Evolutionary conservation across 2,888 invertebrate species (phyloP).

Genomic region (Trichopoda pennipes): DNA sequence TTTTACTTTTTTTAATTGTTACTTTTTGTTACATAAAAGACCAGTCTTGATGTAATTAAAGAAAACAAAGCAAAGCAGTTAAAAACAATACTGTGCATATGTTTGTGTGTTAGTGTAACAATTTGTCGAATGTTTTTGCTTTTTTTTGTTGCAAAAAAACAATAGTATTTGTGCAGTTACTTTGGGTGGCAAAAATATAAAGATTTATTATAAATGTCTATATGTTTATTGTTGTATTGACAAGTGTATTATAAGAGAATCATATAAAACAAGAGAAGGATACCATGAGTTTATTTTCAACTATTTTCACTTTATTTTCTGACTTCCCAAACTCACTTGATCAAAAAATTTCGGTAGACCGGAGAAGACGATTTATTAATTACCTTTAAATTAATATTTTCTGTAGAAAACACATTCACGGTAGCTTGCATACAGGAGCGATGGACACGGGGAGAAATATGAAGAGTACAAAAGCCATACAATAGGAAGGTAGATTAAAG

Average conservation of each 20-base stretch:
- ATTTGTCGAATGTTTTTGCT: conserved; percentile 52
- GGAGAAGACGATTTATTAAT: too few relatives aligned
- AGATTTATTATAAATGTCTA: conserved; percentile 39
- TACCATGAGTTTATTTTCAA: not conserved
- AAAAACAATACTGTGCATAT: not conserved
- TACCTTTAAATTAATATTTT: too few relatives aligned
- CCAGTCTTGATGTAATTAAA: conserved; percentile 26
- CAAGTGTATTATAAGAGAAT: conserved; percentile 41
- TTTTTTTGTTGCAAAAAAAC: not conserved
- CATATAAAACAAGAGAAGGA: conserved; percentile 11
- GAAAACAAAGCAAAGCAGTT: conserved; percentile 30
- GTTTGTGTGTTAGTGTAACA: conserved; percentile 3
- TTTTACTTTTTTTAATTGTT: too few relatives aligned
- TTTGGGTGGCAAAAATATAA: conserved; percentile 29
- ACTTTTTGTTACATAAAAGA: conserved; percentile 41
- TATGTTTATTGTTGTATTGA: conserved; percentile 35
- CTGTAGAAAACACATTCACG: too few relatives aligned
- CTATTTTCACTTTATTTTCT: too few relatives aligned
- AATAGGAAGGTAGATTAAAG: too few relatives aligned
- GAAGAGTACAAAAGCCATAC: too few relatives aligned
- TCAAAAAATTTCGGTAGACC: too few relatives aligned
- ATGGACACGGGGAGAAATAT: too few relatives aligned
- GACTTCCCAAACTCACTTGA: too few relatives aligned
- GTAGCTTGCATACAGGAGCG: too few relatives aligned
- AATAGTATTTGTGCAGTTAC: conserved; percentile 24